Percentiles rank a stretch among this genome's conserved stretches.
These are phyloP conservation scores for Octomys mimax DNA, from an alignment of 2,797 vertebrate species.

Conservation along the genomic window DNA sequence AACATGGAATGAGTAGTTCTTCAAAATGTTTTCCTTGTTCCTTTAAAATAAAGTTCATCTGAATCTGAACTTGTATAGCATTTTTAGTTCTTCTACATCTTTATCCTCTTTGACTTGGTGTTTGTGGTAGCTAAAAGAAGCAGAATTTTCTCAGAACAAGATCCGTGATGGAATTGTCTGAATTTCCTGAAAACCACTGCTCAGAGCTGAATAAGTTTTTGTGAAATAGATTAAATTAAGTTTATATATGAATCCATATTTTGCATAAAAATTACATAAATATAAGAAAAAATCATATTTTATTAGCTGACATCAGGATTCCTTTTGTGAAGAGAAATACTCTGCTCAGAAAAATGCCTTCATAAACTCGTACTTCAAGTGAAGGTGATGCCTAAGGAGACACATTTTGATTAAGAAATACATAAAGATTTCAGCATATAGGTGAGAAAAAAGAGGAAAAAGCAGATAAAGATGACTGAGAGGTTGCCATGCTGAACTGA, in stretches of 20 bases:
- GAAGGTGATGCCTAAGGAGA: neutral
- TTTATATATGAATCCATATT: conserved; percentile 16
- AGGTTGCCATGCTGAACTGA: neutral
- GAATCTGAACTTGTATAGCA: neutral
- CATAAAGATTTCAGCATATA: neutral
- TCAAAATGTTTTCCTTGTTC: conserved; percentile 18
- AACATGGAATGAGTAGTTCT: conserved; percentile 10
- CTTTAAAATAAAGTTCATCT: conserved; percentile 3
- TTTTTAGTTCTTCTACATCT: conserved; percentile 8
- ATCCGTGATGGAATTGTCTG: neutral
- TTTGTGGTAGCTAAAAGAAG: neutral
- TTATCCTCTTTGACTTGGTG: neutral
- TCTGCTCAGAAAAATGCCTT: conserved; percentile 49
- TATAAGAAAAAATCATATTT: conserved; percentile 60
- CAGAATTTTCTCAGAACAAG: neutral
- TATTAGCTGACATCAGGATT: conserved; percentile 24
- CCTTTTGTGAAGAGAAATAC: neutral
- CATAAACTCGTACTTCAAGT: conserved; percentile 36
- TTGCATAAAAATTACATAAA: conserved; percentile 50
- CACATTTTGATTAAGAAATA: conserved; percentile 1
- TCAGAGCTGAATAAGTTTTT: conserved; percentile 41
- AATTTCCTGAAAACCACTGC: conserved; percentile 19
- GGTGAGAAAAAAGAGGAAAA: neutral
- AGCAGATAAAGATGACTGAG: neutral
- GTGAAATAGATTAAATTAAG: conserved; percentile 46